phyloP scores from a whole-genome alignment of 2,888 invertebrate species.

The Penaeus monodon region DNA sequence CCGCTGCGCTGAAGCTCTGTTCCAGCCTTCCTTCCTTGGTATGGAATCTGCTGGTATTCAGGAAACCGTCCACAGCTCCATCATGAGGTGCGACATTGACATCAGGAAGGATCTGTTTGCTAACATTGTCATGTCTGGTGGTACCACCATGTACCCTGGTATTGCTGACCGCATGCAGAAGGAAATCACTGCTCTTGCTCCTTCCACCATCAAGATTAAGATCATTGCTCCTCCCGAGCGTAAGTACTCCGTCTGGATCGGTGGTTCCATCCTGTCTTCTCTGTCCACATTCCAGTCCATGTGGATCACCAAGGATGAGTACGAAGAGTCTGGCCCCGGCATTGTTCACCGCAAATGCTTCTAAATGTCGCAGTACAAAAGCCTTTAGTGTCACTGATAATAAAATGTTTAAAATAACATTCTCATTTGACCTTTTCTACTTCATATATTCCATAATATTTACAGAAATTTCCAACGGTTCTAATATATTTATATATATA shows the following conservation, averaged over 20 bases:
- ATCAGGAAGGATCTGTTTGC: conserved; percentile 68
- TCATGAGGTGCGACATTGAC: conserved; percentile 69
- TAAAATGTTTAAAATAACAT: too few species aligned
- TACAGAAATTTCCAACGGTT: too few species aligned
- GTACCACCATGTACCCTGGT: conserved; percentile 95
- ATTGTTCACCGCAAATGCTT: conserved; percentile 4
- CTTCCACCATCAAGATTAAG: conserved; percentile 89
- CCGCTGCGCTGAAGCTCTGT: conserved; percentile 84
- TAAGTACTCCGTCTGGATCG: conserved; percentile 93
- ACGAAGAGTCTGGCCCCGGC: conserved; percentile 64
- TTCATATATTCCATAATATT: too few species aligned
- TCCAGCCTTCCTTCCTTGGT: conserved; percentile 76
- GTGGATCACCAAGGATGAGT: too few species aligned
- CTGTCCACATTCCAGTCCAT: conserved; percentile 92
- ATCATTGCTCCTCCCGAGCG: conserved; percentile 92
- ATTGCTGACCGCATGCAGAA: conserved; percentile 92
- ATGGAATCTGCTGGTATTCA: conserved; percentile 67
- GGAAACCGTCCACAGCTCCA: conserved; percentile 77
- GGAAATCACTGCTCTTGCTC: conserved; percentile 83
- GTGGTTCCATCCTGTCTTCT: conserved; percentile 89
- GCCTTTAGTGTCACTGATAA: too few species aligned
- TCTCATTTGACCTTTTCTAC: too few species aligned
- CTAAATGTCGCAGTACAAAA: too few species aligned
- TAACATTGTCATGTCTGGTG: conserved; percentile 79
- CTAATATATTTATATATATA: too few species aligned